These are phyloP conservation scores for Monochamus saltuarius DNA, from an alignment of 1,140 invertebrate species.

Conservation along the genomic window DNA sequence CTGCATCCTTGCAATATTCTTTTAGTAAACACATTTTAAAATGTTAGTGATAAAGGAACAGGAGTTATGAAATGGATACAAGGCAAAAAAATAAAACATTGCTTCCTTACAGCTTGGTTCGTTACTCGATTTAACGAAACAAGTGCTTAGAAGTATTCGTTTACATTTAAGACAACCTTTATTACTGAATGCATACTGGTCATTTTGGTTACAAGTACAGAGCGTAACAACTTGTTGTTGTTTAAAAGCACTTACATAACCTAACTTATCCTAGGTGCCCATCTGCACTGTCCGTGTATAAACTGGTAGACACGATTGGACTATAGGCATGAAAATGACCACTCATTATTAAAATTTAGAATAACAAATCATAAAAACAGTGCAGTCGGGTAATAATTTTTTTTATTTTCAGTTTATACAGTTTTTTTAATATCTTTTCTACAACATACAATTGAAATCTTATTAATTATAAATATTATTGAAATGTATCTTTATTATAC, in stretches of 20 bases:
- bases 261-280: constrained; percentile 47
- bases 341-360: constrained; percentile 38
- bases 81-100: too few relatives aligned
- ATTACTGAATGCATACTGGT: constrained; percentile 55
- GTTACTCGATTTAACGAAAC: too few relatives aligned
- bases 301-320: constrained; percentile 45
- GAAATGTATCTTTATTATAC: constrained; percentile 39
- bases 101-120: too few relatives aligned
- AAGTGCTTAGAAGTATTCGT: too few relatives aligned
- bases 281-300: constrained; percentile 39
- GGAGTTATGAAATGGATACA: too few relatives aligned
- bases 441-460: constrained; percentile 47
- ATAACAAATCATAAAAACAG: constrained; percentile 36
- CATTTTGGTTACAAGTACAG: constrained; percentile 54
- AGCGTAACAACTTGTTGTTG: constrained; percentile 50
- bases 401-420: constrained; percentile 42
- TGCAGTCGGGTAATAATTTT: constrained; percentile 39
- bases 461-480: constrained; percentile 43
- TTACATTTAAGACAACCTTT: constrained; percentile 54
- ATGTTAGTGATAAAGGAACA: too few relatives aligned
- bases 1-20: too few relatives aligned
- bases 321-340: constrained; percentile 30
- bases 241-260: constrained; percentile 53
- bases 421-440: constrained; percentile 42
- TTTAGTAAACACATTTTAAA: too few relatives aligned